A percentile compares a stretch with the other conserved stretches of the same genome.
These are phyloP conservation scores for Brenthis hecate DNA, from an alignment of 2,888 invertebrate species.

Conservation along the genomic window DNA sequence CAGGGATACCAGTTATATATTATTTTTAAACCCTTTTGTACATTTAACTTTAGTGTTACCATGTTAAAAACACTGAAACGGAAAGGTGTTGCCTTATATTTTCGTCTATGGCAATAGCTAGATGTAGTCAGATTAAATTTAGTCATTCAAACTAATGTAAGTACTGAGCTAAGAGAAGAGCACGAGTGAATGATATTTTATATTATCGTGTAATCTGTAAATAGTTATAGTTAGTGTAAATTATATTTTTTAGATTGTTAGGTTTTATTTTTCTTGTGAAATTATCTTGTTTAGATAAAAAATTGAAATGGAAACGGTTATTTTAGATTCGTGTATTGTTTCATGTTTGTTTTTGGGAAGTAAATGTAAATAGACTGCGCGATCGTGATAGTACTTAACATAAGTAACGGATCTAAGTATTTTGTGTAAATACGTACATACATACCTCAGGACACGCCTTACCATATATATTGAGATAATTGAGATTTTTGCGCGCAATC, in stretches of 20 bases:
- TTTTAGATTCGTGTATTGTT: slow-evolving; percentile 27
- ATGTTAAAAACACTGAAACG: slow-evolving; percentile 31
- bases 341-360: slow-evolving; percentile 42
- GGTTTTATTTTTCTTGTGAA: slow-evolving; percentile 35
- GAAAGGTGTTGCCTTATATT: slow-evolving; percentile 68
- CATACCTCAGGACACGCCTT: slow-evolving; percentile 31
- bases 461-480: slow-evolving; percentile 23
- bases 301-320: slow-evolving; percentile 23
- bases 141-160: slow-evolving; percentile 32
- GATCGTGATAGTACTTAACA: slow-evolving; percentile 76
- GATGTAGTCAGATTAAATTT: slow-evolving; percentile 35
- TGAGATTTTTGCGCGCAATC: neutral
- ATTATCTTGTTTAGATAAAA: slow-evolving; percentile 29
- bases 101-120: slow-evolving; percentile 42
- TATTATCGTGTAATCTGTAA: slow-evolving; percentile 44
- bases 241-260: slow-evolving; percentile 46
- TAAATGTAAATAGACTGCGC: slow-evolving; percentile 53
- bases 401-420: slow-evolving; percentile 46
- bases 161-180: slow-evolving; percentile 20
- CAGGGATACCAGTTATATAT: neutral
- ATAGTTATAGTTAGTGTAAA: slow-evolving; percentile 48
- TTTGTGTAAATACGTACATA: slow-evolving; percentile 26
- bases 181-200: slow-evolving; percentile 44
- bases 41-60: slow-evolving; percentile 24
- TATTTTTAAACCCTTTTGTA: neutral